Percentiles rank a stretch among this genome's conserved stretches.
Evolutionary conservation across 2,888 invertebrate genomes (phyloP).

Genomic region (Lycophotia porphyrea): DNA sequence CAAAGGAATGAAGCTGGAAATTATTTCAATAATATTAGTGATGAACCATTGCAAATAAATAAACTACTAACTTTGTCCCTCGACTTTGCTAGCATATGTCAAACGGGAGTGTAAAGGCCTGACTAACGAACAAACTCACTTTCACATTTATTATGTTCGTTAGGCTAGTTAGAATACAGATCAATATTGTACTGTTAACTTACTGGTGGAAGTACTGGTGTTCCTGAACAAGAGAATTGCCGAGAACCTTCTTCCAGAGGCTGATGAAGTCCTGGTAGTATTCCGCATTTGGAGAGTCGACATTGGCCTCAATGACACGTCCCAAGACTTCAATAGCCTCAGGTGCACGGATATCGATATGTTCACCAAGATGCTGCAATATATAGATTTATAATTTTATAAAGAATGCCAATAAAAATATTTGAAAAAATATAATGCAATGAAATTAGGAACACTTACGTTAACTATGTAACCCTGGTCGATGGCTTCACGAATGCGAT

Average conservation of each 20-base stretch:
- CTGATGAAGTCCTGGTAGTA: conserved; percentile 91
- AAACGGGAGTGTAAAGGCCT: not conserved
- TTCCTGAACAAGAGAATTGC: conserved; percentile 80
- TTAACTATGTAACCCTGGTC: conserved; percentile 88
- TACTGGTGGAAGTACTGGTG: conserved; percentile 74
- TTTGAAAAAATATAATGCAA: not conserved
- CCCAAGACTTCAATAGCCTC: conserved; percentile 92
- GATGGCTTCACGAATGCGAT: conserved; percentile 91
- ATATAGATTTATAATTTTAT: conserved; percentile 7
- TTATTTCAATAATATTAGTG: conserved; percentile 7
- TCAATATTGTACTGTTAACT: conserved; percentile 43
- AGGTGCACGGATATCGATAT: conserved; percentile 90
- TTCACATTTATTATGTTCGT: not conserved
- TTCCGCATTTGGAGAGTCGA: conserved; percentile 90
- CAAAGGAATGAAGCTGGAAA: conserved; percentile 78
- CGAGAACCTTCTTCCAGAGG: conserved; percentile 91
- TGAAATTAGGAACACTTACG: conserved; percentile 72
- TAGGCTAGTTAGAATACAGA: not conserved
- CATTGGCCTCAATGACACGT: conserved; percentile 91
- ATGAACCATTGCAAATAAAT: not conserved
- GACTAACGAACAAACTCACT: not conserved
- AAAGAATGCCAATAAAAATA: not conserved
- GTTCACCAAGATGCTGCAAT: conserved; percentile 85
- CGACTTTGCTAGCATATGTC: not conserved
- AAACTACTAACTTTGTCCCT: not conserved